phyloP scores from a whole-genome alignment of 2,888 invertebrate genomes.

The Chymomyza fuscimana region DNA sequence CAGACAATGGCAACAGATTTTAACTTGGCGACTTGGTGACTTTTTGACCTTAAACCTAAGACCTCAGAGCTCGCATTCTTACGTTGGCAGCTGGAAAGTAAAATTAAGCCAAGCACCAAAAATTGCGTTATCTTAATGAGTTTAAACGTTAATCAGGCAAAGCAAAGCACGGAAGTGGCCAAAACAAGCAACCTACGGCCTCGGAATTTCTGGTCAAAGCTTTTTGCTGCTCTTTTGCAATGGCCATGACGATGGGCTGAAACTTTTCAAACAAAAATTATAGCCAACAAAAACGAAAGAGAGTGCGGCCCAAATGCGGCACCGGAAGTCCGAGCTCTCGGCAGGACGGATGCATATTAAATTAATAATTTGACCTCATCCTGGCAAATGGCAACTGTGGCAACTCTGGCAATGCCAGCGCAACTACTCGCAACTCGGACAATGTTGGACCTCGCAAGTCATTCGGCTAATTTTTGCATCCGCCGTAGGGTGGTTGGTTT shows the following conservation, averaged over 20 bases:
- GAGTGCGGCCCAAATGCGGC: conserved; percentile 22
- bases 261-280: conserved; percentile 53
- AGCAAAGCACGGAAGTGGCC: conserved; percentile 38
- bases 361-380: conserved; percentile 73
- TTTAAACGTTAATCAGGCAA: conserved; percentile 72
- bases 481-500: conserved; percentile 30
- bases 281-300: conserved; percentile 33
- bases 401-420: conserved; percentile 9
- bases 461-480: conserved; percentile 56
- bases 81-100: conserved; percentile 53
- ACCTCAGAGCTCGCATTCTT: neutral
- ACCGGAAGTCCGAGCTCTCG: conserved; percentile 60
- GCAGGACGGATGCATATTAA: conserved; percentile 71
- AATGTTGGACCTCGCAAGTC: conserved; percentile 9
- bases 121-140: conserved; percentile 78
- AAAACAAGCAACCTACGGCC: conserved; percentile 28
- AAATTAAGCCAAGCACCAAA: conserved; percentile 68
- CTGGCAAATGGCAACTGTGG: conserved; percentile 31
- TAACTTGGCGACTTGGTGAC: neutral
- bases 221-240: conserved; percentile 1
- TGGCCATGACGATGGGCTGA: conserved; percentile 20
- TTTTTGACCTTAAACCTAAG: conserved; percentile 19
- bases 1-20: conserved; percentile 63
- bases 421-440: neutral
- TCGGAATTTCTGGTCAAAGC: conserved; percentile 44